Base-by-base conservation (phyloP, 35 echinoderm and acorn worm species). In the Apostichopus californicus region DNA sequence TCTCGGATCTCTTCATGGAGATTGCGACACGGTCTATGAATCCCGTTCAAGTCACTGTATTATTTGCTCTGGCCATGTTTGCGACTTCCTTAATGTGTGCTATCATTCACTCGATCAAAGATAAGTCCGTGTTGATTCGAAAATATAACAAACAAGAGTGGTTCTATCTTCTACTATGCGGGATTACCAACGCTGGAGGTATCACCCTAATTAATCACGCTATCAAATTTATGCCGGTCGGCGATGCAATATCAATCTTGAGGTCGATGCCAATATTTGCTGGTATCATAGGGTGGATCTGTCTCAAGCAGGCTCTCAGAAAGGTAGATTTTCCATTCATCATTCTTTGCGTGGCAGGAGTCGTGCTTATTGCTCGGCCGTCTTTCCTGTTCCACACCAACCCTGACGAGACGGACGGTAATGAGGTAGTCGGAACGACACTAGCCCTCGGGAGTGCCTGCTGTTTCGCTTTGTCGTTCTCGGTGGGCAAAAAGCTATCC, bases 221-320 rank as follows among this genome's bases (percentile, higher is more conserved):
- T 14, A 87, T 87, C 56, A 66, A 87, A 14, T 58, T 21, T 9
- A 58, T 87, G 60, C 84, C 84, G 54, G 84, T 87, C 7, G 84
- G 84, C 5, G 84, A 87, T 66, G 84, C 84, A 6, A 10, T 87
- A 24, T 87, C 84, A 17, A 21, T 87, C 1, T 11, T 87, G 7
- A 58, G 83, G 20, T 57, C 60, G 9, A 87, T 87, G 83, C 87
- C 87, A 13, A 66, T 75, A 52, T 90, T 90, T 26, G 63, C 28
- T 13, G 87, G 64, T 12, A 77, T 90, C 64, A 22, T 90, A 18
- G 87, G 87, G 9, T 90, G 70, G 87, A 90, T 90, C 5, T 90
- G 24, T 57, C 87, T 90, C 58, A 90, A 90, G 65, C 64, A 90
- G 68, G 4, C 21, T 8, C 46, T 90, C 8, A 26, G 71, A 73